These are phyloP conservation scores for Willisornis vidua DNA, from an alignment of 2,113 vertebrate genomes.

Conservation along the genomic window DNA sequence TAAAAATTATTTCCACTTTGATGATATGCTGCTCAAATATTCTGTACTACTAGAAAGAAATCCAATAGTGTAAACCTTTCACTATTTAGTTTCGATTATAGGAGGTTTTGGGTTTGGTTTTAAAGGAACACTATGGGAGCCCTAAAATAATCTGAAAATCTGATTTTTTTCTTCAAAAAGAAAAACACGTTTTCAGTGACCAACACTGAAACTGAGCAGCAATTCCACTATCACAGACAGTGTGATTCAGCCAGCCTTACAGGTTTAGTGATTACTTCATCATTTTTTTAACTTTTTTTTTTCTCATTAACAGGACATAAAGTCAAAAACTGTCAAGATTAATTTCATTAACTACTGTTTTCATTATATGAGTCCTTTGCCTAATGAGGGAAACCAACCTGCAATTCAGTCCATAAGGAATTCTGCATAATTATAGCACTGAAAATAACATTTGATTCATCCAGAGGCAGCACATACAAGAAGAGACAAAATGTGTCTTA, in stretches of 20 bases:
- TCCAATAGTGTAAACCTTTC: neutral
- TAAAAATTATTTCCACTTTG: neutral
- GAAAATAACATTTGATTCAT: neutral
- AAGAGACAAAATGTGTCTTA: neutral
- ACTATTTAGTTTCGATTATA: neutral
- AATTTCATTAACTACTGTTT: neutral
- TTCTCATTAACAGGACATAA: neutral
- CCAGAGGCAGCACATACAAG: neutral
- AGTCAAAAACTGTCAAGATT: neutral
- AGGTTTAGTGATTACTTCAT: neutral
- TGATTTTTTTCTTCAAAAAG: neutral
- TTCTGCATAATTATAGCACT: neutral
- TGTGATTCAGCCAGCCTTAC: neutral
- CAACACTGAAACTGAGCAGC: neutral
- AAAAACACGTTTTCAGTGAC: neutral
- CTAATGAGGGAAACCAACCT: neutral
- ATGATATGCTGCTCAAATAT: neutral
- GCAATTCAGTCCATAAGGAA: neutral
- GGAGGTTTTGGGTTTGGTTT: neutral
- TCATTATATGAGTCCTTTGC: neutral
- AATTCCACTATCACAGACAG: neutral
- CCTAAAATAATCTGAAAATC: neutral
- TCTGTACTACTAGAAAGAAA: neutral
- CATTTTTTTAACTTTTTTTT: neutral
- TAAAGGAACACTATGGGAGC: neutral